A percentile compares a stretch with the other conserved stretches of the same genome.
These are phyloP conservation scores for Halcyon malimbica DNA, from an alignment of 2,113 vertebrate species.

Conservation along the genomic window DNA sequence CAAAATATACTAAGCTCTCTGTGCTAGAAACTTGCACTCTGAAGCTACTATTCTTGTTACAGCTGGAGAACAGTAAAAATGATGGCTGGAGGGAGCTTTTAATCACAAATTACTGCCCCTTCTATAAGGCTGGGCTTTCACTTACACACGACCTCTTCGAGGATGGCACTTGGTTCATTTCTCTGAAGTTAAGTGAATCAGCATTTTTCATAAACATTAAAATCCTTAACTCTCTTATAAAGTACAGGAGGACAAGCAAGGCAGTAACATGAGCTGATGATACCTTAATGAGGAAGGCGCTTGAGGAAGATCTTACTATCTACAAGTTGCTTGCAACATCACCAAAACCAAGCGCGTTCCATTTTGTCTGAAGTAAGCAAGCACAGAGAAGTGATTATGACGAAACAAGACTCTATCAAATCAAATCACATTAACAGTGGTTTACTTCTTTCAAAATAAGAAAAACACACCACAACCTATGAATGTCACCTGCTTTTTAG, in stretches of 20 bases:
- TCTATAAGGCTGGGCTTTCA: not conserved
- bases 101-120: not conserved
- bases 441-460: not conserved
- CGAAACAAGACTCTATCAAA: not conserved
- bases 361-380: not conserved
- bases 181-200: not conserved
- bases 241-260: not conserved
- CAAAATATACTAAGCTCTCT: not conserved
- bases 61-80: not conserved
- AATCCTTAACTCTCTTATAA: not conserved
- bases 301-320: not conserved
- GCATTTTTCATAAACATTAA: not conserved
- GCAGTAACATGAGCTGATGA: not conserved
- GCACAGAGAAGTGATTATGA: not conserved
- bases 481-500: not conserved
- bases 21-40: not conserved
- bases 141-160: not conserved
- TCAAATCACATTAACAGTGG: not conserved
- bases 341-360: not conserved
- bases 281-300: not conserved
- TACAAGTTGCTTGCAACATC: not conserved
- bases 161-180: not conserved
- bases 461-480: not conserved
- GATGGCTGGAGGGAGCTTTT: not conserved
- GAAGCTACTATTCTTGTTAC: not conserved